These are phyloP conservation scores for Larimichthys polyactis DNA, from an alignment of 2,113 vertebrate genomes.

Conservation along the genomic window DNA sequence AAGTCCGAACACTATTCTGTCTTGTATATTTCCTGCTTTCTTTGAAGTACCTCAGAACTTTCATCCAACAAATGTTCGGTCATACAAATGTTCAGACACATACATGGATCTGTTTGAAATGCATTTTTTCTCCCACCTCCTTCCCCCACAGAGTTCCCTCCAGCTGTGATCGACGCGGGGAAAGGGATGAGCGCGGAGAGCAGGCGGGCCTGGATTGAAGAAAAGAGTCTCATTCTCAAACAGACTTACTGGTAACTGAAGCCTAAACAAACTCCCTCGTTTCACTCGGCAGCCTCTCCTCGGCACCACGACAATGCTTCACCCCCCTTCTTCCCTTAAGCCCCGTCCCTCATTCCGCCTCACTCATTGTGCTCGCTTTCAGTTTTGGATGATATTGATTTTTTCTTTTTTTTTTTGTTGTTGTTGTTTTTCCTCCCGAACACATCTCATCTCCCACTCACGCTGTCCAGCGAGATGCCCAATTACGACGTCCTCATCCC, in stretches of 20 bases:
- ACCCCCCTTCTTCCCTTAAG: slow-evolving; percentile 18
- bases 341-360: slow-evolving; percentile 39
- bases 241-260: slow-evolving; percentile 91
- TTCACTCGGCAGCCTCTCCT: slow-evolving; percentile 48
- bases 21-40: neutral
- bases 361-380: slow-evolving; percentile 45
- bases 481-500: slow-evolving; percentile 90
- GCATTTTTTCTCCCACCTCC: neutral
- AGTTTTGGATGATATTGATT: slow-evolving; percentile 62
- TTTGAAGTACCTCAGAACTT: slow-evolving; percentile 47
- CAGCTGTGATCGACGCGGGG: slow-evolving; percentile 86
- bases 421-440: slow-evolving; percentile 6
- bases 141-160: slow-evolving; percentile 83
- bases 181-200: slow-evolving; percentile 88
- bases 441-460: neutral
- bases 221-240: slow-evolving; percentile 89
- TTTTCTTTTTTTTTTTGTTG: neutral
- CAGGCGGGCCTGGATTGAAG: slow-evolving; percentile 89
- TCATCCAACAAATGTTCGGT: slow-evolving; percentile 31
- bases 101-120: slow-evolving; percentile 51
- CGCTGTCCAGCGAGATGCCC: slow-evolving; percentile 88
- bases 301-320: slow-evolving; percentile 6
- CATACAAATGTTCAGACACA: slow-evolving; percentile 45
- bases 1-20: neutral
- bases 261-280: slow-evolving; percentile 21